These are phyloP conservation scores for Hydropsyche tenuis DNA, from an alignment of 1,140 invertebrate genomes.

Conservation along the genomic window DNA sequence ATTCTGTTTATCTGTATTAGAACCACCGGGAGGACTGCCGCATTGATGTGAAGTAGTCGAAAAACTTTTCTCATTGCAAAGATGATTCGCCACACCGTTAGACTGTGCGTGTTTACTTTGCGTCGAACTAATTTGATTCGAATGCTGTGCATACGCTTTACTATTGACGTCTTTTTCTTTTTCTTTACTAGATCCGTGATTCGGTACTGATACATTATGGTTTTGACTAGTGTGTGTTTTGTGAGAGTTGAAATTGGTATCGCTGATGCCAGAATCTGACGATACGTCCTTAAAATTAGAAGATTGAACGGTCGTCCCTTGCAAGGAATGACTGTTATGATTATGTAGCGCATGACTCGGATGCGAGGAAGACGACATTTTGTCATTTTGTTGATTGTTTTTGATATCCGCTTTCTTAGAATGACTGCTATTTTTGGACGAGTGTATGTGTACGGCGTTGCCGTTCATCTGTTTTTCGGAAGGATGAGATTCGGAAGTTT, in stretches of 20 bases:
- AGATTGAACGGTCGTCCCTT: constrained; percentile 45
- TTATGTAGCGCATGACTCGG: constrained; percentile 52
- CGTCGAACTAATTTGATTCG: constrained; percentile 41
- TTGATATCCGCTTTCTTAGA: constrained; percentile 50
- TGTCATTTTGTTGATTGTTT: constrained; percentile 50
- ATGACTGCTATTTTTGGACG: constrained; percentile 49
- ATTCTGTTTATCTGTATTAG: constrained; percentile 2
- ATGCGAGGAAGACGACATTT: constrained; percentile 45
- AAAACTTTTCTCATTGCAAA: constrained; percentile 11
- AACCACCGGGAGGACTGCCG: constrained; percentile 2
- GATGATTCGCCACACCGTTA: constrained; percentile 53
- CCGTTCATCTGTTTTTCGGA: constrained; percentile 53
- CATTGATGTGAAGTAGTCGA: background rate
- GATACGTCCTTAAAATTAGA: constrained; percentile 35
- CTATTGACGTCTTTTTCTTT: constrained; percentile 31
- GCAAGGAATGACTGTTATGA: constrained; percentile 50
- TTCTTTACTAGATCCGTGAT: constrained; percentile 40
- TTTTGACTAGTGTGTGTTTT: constrained; percentile 53
- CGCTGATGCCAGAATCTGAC: constrained; percentile 53
- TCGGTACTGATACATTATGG: constrained; percentile 46
- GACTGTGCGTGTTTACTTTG: constrained; percentile 52
- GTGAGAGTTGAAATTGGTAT: constrained; percentile 44
- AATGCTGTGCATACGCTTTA: constrained; percentile 48
- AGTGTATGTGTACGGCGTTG: constrained; percentile 51
- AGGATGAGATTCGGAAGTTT: constrained; percentile 52